These are phyloP conservation scores for Anastrepha obliqua DNA, from an alignment of 1,140 invertebrate genomes.

Conservation along the genomic window DNA sequence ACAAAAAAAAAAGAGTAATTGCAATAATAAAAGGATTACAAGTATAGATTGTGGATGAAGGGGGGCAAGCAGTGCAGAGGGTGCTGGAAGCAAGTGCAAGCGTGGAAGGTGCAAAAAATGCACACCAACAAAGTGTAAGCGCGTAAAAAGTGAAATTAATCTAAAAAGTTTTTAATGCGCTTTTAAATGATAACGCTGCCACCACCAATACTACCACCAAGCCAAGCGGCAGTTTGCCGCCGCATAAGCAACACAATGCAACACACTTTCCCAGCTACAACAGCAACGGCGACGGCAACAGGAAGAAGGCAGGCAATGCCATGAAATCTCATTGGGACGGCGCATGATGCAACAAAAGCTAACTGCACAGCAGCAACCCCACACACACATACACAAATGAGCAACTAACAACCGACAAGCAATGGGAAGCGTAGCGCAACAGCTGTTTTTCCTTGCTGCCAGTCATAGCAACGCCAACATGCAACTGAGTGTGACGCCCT, in stretches of 20 bases:
- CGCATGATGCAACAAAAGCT: conserved; percentile 36
- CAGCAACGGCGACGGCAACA: background rate
- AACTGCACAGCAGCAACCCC: background rate
- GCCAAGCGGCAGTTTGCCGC: background rate
- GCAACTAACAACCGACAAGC: background rate
- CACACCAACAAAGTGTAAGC: conserved; percentile 45
- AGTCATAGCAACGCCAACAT: background rate
- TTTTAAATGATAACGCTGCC: conserved; percentile 72
- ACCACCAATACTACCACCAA: conserved; percentile 53
- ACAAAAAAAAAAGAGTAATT: background rate
- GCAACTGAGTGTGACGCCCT: background rate
- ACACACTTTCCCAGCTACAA: background rate
- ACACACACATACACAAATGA: background rate
- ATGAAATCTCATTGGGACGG: conserved; percentile 22
- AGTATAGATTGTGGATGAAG: background rate
- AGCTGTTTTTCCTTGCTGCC: background rate
- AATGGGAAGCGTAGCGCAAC: background rate
- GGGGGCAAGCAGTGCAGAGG: too few species aligned
- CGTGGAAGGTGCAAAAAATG: conserved; percentile 32
- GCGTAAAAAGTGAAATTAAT: conserved; percentile 68
- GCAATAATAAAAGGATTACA: conserved; percentile 47
- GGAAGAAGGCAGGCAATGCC: background rate
- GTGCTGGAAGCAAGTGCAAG: conserved; percentile 55
- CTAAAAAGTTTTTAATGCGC: conserved; percentile 74
- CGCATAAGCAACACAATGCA: conserved; percentile 39